A percentile compares a stretch with the other conserved stretches of the same genome.
Evolutionary conservation across 1,140 invertebrate species (phyloP).

Genomic region (Chlorops oryzae): DNA sequence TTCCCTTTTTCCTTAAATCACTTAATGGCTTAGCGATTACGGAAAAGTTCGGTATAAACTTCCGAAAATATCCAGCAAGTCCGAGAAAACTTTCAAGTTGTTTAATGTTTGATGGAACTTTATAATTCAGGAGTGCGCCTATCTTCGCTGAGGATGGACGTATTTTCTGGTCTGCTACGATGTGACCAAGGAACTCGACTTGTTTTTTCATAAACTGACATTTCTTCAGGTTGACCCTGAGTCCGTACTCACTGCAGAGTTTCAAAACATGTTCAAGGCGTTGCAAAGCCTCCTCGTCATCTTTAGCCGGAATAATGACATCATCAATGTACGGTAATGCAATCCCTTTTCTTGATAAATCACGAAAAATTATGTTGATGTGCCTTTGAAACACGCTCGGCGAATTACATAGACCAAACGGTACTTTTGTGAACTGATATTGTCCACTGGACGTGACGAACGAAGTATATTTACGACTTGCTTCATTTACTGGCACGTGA

Average conservation of each 20-base stretch:
- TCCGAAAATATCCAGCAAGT: constrained; percentile 40
- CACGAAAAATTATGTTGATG: constrained; percentile 22
- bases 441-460: constrained; percentile 45
- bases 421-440: constrained; percentile 52
- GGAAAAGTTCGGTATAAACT: constrained; percentile 34
- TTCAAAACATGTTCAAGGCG: constrained; percentile 22
- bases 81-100: constrained; percentile 41
- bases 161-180: constrained; percentile 27
- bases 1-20: constrained; percentile 28
- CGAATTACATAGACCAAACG: constrained; percentile 37
- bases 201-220: constrained; percentile 27
- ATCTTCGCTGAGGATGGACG: constrained; percentile 27
- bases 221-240: constrained; percentile 45
- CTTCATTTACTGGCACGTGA: constrained; percentile 27
- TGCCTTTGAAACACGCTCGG: constrained; percentile 31
- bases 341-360: constrained; percentile 29
- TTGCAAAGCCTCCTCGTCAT: constrained; percentile 15
- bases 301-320: constrained; percentile 25
- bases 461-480: constrained; percentile 31
- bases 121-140: constrained; percentile 31
- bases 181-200: constrained; percentile 40
- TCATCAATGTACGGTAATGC: constrained; percentile 24
- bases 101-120: constrained; percentile 8
- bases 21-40: constrained; percentile 30
- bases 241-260: constrained; percentile 29